Evolutionary conservation across 2,797 vertebrate species (phyloP).

Genomic region (Peromyscus eremicus): DNA sequence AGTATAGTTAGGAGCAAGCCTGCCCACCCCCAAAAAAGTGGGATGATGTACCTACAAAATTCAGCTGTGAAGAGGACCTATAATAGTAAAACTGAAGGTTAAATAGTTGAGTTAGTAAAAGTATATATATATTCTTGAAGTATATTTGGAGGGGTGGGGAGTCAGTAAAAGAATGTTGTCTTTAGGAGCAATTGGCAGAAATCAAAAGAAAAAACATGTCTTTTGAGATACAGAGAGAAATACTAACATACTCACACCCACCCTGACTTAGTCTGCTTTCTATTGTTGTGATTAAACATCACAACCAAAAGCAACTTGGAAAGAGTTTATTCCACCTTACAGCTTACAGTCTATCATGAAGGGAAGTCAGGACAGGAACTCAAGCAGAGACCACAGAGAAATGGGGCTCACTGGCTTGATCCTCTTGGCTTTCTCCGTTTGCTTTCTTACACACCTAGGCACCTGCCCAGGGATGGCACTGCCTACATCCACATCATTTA

Average conservation of each 20-base stretch:
- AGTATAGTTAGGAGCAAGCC: background rate
- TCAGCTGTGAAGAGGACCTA: background rate
- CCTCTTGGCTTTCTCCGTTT: background rate
- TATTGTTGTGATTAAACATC: background rate
- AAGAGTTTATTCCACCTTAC: background rate
- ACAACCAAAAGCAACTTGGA: background rate
- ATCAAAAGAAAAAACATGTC: background rate
- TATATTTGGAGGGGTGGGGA: background rate
- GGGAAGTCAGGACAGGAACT: background rate
- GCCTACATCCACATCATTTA: background rate
- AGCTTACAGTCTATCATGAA: background rate
- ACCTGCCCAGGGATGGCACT: background rate
- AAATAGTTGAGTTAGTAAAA: conserved; percentile 36
- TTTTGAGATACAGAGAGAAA: conserved; percentile 12
- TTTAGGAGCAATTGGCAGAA: conserved; percentile 31
- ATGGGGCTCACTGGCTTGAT: background rate
- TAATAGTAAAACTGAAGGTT: conserved; percentile 27
- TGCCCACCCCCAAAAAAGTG: background rate
- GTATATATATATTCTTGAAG: background rate
- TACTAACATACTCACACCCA: background rate
- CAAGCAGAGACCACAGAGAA: background rate
- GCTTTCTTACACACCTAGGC: background rate
- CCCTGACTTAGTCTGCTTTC: background rate
- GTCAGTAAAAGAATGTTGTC: background rate
- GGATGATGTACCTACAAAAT: background rate